phyloP scores from a whole-genome alignment of 92 coral and sea anemone species.

The Blastomussa wellsi region DNA sequence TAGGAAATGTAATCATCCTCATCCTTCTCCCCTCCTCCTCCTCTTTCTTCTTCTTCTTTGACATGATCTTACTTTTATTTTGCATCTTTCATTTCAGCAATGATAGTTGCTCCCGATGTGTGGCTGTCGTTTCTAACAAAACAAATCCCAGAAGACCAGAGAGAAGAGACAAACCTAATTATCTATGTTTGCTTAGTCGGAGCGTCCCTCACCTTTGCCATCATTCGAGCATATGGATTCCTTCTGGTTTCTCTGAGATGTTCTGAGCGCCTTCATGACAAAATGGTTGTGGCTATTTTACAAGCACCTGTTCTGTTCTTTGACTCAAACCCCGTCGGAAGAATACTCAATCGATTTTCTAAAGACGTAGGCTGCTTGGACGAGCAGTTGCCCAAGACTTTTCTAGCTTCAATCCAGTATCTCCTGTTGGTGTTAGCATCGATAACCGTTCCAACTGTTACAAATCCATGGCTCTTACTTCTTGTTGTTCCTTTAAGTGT shows the following conservation, averaged over 20 bases:
- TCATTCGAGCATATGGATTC: slow-evolving; percentile 1
- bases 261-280: slow-evolving; percentile 13
- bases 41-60: too few species aligned
- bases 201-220: not conserved
- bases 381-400: not conserved
- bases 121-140: slow-evolving; percentile 17
- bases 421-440: not conserved
- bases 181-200: not conserved
- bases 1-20: too few species aligned
- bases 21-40: too few species aligned
- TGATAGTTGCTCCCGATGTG: not conserved
- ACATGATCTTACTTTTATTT: too few species aligned
- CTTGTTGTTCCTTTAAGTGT: not conserved
- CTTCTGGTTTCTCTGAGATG: not conserved
- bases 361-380: not conserved
- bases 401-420: not conserved
- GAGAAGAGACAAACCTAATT: not conserved
- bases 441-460: not conserved
- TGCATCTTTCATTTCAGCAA: not conserved
- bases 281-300: slow-evolving; percentile 8
- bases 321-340: slow-evolving; percentile 5
- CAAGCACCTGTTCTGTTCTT: slow-evolving; percentile 13
- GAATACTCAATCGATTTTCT: slow-evolving; percentile 2
- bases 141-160: not conserved
- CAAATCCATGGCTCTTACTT: not conserved